These are phyloP conservation scores for Odontophorus gujanensis DNA, from an alignment of 2,113 vertebrate species.

Conservation along the genomic window DNA sequence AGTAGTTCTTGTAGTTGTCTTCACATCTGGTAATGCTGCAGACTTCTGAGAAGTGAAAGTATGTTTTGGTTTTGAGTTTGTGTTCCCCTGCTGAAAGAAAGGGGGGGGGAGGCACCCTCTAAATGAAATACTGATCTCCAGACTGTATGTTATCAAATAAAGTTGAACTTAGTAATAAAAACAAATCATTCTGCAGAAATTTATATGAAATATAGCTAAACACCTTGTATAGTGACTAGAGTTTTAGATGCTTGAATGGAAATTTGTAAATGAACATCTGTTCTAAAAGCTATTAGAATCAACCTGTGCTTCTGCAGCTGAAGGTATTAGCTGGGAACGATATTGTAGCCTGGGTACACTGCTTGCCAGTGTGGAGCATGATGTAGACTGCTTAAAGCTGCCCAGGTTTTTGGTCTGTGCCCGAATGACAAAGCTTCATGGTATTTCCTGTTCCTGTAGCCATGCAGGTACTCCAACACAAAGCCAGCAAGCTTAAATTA, in stretches of 20 bases:
- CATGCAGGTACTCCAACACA: not conserved
- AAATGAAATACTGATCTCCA: not conserved
- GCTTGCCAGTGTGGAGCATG: not conserved
- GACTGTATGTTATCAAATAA: not conserved
- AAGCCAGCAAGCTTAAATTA: not conserved
- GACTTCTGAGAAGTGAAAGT: not conserved
- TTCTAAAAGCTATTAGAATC: not conserved
- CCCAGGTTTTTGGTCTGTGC: not conserved
- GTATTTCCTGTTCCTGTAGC: not conserved
- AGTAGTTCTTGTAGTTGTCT: not conserved
- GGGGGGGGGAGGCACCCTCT: too few relatives aligned
- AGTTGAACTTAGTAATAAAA: not conserved
- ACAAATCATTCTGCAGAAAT: not conserved
- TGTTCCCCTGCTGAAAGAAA: not conserved
- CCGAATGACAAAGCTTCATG: not conserved
- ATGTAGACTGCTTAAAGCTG: not conserved
- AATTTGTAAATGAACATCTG: not conserved
- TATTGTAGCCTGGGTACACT: not conserved
- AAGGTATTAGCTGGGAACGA: not conserved
- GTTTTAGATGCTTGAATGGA: not conserved
- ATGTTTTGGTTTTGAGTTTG: not conserved
- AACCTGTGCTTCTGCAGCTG: not conserved
- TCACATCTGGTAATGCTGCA: not conserved
- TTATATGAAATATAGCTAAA: not conserved
- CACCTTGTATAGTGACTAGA: not conserved